These are phyloP conservation scores for Caenorhabditis virilis DNA, from an alignment of 2,888 invertebrate species.

Conservation along the genomic window DNA sequence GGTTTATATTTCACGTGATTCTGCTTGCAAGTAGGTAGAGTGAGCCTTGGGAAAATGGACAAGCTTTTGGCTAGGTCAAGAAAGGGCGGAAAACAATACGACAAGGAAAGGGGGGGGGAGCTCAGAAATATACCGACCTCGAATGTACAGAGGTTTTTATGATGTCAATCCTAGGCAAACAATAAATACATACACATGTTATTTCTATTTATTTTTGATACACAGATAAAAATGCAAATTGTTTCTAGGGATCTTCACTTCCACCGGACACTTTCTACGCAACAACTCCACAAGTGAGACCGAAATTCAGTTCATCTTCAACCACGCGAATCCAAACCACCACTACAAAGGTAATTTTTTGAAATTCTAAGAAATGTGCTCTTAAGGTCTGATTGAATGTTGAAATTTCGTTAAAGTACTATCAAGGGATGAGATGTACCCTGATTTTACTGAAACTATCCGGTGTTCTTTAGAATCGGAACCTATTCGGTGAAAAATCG, in stretches of 20 bases:
- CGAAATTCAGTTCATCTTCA: constrained; percentile 25
- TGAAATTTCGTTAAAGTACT: no score
- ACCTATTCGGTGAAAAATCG: no score
- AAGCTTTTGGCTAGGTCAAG: not conserved
- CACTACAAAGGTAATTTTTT: no score
- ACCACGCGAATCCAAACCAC: constrained; percentile 11
- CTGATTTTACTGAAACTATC: no score
- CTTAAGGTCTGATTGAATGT: no score
- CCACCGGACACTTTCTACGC: constrained; percentile 42
- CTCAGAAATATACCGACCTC: not conserved
- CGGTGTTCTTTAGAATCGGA: no score
- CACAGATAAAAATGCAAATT: not conserved
- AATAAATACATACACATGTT: not conserved
- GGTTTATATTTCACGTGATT: constrained; percentile 1
- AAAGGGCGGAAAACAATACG: not conserved
- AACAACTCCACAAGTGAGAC: constrained; percentile 34
- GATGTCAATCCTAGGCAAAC: not conserved
- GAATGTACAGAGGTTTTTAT: no score
- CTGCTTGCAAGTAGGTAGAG: no score
- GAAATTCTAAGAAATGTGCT: no score
- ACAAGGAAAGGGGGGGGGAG: not conserved
- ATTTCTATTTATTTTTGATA: not conserved
- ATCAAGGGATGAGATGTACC: no score
- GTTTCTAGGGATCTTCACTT: constrained; percentile 39
- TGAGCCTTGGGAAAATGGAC: not conserved